Evolutionary conservation across 1,140 invertebrate species (phyloP), one percentile per base, ranked within the genome.

Genomic region (Philotrypesis tridentata): DNA sequence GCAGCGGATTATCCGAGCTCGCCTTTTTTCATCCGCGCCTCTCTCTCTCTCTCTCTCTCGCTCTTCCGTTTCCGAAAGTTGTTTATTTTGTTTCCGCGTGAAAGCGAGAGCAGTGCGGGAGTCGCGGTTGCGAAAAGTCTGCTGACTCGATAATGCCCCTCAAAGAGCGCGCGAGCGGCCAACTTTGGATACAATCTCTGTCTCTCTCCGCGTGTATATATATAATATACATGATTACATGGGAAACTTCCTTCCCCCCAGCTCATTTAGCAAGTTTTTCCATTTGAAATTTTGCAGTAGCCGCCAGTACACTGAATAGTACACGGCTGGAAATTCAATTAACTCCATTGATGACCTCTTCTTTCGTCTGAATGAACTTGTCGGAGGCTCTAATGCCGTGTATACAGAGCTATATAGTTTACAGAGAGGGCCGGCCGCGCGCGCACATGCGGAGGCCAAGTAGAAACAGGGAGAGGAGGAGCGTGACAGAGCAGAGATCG

Each of bases 401-500:
- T n/a, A 60, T n/a, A 60, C 14, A n/a, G n/a, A n/a, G n/a, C n/a
- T 60, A n/a, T 17, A 60, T n/a, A 21, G 55, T 6, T n/a, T n/a
- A 60, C 14, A 60, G 14, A 60, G n/a, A n/a, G n/a, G n/a, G n/a
- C n/a, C n/a, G n/a, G n/a, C 9, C 60, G 6, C 21, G 12, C 12
- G 48, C 12, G 60, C 61, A 23, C 25, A 17, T 11, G 61, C 61
- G 61, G n/a, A n/a, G n/a, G n/a, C n/a, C n/a, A 65, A 68, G 29
- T 33, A 25, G 29, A 70, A 31, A 29, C 25, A 43, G 14, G n/a
- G 9, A 14, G 31, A 25, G 21, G n/a, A 31, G 25, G 33, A 67
- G 65, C 75, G 31, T 71, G 65, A 77, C 31, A 80, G 63, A 76
- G n/a, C n/a, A 70, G 63, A 84, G 71, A 84, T 87, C 84, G 84